phyloP scores from a whole-genome alignment of 1,140 invertebrate species.

The Caerostris darwini region DNA sequence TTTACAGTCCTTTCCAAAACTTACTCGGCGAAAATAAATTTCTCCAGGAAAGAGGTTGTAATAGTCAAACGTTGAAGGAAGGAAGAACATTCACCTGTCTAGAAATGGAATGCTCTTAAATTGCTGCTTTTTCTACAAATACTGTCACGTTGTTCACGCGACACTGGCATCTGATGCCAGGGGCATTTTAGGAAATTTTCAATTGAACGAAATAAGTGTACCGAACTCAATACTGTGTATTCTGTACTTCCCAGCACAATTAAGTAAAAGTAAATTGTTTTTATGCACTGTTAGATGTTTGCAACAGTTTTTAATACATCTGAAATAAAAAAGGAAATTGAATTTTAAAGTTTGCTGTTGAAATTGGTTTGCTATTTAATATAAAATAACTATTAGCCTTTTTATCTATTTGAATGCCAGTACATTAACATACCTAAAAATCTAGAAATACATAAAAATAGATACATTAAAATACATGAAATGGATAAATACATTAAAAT shows the following conservation, averaged over 20 bases:
- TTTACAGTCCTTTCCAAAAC: neutral
- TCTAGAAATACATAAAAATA: too few relatives aligned
- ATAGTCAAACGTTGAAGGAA: neutral
- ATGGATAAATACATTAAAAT: too few relatives aligned
- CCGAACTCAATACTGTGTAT: neutral
- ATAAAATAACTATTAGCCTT: too few relatives aligned
- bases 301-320: too few relatives aligned
- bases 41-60: neutral
- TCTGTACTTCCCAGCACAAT: neutral
- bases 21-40: neutral
- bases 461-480: too few relatives aligned
- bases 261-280: neutral
- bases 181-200: neutral
- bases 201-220: neutral
- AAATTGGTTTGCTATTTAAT: too few relatives aligned
- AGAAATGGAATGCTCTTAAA: constrained; percentile 4
- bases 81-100: neutral
- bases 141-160: neutral
- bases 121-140: neutral
- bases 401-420: too few relatives aligned
- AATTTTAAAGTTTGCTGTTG: too few relatives aligned
- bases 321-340: too few relatives aligned
- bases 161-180: neutral
- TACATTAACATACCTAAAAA: too few relatives aligned
- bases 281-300: too few relatives aligned